Percentiles rank a stretch among this genome's conserved stretches.
Conservation (phyloP, 2,797 vertebrate species). For the Enteromius argenteus region DNA sequence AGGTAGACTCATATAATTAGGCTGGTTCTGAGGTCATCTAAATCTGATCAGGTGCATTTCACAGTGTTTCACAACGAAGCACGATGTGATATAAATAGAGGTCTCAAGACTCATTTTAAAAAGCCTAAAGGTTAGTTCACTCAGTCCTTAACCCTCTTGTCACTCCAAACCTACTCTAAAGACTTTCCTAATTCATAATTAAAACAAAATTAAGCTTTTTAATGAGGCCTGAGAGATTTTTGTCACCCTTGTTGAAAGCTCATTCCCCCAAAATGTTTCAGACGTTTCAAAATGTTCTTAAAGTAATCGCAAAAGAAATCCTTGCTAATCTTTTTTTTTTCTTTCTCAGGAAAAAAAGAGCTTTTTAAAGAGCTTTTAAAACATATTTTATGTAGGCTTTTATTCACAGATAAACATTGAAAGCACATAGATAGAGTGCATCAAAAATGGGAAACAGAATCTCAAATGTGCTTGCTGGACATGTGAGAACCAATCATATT, state of each 20-base stretch:
- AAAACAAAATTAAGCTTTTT: background rate
- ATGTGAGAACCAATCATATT: background rate
- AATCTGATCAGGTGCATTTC: conserved; percentile 1
- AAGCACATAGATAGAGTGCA: background rate
- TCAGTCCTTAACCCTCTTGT: background rate
- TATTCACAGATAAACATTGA: background rate
- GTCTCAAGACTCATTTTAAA: background rate
- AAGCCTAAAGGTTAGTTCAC: background rate
- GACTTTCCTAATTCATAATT: background rate
- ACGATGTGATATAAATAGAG: background rate
- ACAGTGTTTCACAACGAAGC: background rate
- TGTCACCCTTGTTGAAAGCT: background rate
- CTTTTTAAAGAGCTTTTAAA: background rate
- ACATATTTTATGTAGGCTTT: background rate
- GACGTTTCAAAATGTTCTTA: background rate
- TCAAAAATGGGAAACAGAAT: background rate
- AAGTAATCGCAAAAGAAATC: background rate
- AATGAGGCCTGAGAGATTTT: background rate
- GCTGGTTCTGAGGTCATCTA: background rate
- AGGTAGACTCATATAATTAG: background rate
- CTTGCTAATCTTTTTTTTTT: background rate
- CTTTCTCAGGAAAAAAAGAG: no score
- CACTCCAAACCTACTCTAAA: background rate
- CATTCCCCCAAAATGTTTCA: background rate
- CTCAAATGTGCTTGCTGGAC: background rate